Percentiles rank a stretch among this genome's conserved stretches.
These are phyloP conservation scores for Ginglymostoma cirratum DNA, from an alignment of 2,113 vertebrate species.

Conservation along the genomic window DNA sequence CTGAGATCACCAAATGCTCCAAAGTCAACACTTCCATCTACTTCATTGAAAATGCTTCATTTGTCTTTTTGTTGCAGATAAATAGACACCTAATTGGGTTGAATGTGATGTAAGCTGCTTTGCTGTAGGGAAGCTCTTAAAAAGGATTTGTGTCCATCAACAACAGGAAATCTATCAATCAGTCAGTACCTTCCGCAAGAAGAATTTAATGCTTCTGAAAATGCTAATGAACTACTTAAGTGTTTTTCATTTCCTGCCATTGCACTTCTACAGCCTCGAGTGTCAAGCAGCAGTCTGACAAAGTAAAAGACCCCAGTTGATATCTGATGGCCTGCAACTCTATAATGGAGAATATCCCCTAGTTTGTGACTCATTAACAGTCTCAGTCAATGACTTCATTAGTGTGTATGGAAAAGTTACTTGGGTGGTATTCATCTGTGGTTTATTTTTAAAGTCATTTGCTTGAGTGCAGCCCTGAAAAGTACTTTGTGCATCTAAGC, in stretches of 20 bases:
- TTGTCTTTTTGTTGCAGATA: neutral
- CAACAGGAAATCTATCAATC: neutral
- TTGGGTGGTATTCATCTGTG: neutral
- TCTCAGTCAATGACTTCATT: neutral
- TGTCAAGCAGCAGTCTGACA: neutral
- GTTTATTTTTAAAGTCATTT: neutral
- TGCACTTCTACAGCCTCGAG: neutral
- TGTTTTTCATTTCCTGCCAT: neutral
- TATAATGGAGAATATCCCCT: neutral
- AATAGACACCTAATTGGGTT: neutral
- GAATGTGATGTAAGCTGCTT: neutral
- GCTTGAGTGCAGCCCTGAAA: neutral
- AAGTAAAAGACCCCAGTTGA: neutral
- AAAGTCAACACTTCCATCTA: neutral
- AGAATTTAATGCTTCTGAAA: conserved; percentile 13
- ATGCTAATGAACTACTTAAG: conserved; percentile 1
- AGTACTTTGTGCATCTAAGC: neutral
- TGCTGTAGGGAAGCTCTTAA: neutral
- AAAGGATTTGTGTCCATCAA: neutral
- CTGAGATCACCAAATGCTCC: too few species aligned
- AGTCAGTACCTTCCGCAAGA: neutral
- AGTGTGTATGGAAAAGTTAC: neutral
- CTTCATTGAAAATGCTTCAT: neutral
- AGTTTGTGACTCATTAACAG: neutral
- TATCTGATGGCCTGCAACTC: neutral